A percentile compares a stretch with the other conserved stretches of the same genome.
Evolutionary conservation across 1,140 invertebrate genomes (phyloP).

Genomic region (Cardiocondyla obscurior): DNA sequence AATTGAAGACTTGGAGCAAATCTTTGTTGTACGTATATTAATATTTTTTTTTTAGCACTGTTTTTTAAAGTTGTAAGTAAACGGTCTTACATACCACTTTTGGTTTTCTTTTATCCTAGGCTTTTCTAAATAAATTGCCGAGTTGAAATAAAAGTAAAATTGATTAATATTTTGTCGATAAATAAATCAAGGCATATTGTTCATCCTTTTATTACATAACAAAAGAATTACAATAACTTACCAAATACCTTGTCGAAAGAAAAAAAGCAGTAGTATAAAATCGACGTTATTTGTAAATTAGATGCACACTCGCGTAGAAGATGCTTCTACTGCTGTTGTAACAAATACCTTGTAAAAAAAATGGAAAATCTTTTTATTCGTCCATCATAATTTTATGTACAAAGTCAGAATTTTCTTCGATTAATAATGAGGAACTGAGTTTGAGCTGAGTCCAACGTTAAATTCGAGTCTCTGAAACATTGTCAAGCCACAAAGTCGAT

Average conservation of each 20-base stretch:
- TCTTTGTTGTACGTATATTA: too few relatives aligned
- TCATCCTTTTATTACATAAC: slow-evolving; percentile 51
- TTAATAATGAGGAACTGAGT: slow-evolving; percentile 54
- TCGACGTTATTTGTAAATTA: slow-evolving; percentile 25
- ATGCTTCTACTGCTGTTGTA: background rate
- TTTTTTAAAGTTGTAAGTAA: background rate
- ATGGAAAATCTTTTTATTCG: slow-evolving; percentile 6
- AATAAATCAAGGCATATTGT: slow-evolving; percentile 26
- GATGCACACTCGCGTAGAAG: slow-evolving; percentile 5
- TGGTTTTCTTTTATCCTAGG: too few relatives aligned
- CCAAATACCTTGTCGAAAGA: slow-evolving; percentile 49
- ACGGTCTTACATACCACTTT: too few relatives aligned
- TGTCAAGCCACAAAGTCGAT: slow-evolving; percentile 17
- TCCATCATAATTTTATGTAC: background rate
- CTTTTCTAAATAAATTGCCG: too few relatives aligned
- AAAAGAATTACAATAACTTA: slow-evolving; percentile 68
- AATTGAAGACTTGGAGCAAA: background rate
- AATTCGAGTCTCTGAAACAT: background rate
- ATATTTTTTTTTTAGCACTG: background rate
- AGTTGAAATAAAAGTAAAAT: background rate
- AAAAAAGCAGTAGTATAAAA: slow-evolving; percentile 62
- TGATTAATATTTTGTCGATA: background rate
- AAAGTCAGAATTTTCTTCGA: slow-evolving; percentile 1
- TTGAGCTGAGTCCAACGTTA: background rate
- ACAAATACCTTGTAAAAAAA: slow-evolving; percentile 30